Conservation (phyloP, 64 coral and sea anemone species). For the Stylophora pistillata region DNA sequence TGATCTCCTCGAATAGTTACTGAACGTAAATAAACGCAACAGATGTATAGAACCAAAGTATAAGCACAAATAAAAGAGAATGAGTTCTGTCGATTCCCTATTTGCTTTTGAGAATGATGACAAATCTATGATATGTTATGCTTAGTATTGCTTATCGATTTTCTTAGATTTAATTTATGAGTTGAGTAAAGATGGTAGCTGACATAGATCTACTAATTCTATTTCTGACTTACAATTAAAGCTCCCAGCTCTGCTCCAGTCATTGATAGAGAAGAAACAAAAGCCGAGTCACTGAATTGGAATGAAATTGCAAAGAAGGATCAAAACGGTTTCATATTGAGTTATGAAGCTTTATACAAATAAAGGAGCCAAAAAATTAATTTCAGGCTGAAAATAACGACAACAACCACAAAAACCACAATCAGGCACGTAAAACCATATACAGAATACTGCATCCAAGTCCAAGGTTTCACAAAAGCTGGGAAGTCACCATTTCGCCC, state of each 20-base stretch:
- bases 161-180: too few species aligned
- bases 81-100: too few species aligned
- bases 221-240: not conserved
- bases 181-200: too few species aligned
- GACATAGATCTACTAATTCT: not conserved
- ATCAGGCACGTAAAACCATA: constrained; percentile 24
- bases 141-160: too few species aligned
- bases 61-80: too few species aligned
- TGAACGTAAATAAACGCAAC: too few species aligned
- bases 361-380: not conserved
- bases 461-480: constrained; percentile 33
- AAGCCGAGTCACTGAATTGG: too few species aligned
- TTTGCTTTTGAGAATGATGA: too few species aligned
- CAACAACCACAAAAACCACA: not conserved
- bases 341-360: constrained; percentile 31
- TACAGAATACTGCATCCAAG: constrained; percentile 46
- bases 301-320: not conserved
- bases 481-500: not conserved
- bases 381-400: not conserved
- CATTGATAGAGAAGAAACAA: not conserved
- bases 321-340: constrained; percentile 38
- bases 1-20: too few species aligned
- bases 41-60: too few species aligned
- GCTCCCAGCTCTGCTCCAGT: not conserved
- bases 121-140: too few species aligned